Evolutionary conservation across 2,113 vertebrate species (phyloP), one percentile per base, ranked within the genome.

Genomic region (Daphoenositta chrysoptera): DNA sequence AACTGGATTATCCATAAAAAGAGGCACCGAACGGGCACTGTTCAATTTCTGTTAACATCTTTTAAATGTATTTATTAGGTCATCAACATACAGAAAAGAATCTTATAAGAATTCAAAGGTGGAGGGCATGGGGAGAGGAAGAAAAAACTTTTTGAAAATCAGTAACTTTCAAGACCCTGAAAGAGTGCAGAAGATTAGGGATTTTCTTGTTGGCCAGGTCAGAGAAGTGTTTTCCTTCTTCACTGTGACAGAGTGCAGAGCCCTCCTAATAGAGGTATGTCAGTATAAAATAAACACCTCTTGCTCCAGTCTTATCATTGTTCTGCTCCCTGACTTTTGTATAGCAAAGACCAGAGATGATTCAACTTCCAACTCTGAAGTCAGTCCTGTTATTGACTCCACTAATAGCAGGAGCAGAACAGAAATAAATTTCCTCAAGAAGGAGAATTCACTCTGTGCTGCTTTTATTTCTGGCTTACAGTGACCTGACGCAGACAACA

Each of bases 11-110:
- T 6, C 18, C 58, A 89, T 64, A 2, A 71, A 77, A 79, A 87
- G 63, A 54, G 22, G 27, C 22, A 71, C 11, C 1, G 0, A 51
- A 80, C 40, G 4, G 31, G 6, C 47, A 81, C 11, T 5, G 4
- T 39, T 90, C 37, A 31, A n/a, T 69, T 85, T 61, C 28, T 40
- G 11, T 54, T 80, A 60, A 51, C 9, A n/a, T 64, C 31, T 78
- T 88, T 54, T 50, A 24, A 37, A 39, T 2, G 1, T 27, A 85
- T 50, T 69, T 81, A 77, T 37, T 56, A 56, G 6, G 35, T 19
- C 39, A 76, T 6, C 24, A 54, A 75, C 50, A 80, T 18, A 23
- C 5, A 81, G 47, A 57, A 37, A 53, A 22, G 5, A 61, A 68
- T 22, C 24, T 56, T 45, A 42, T 1, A 4, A 82, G 26, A 94